Percentiles rank a stretch among this genome's conserved stretches.
phyloP scores from a whole-genome alignment of 1,140 invertebrate species.

The Apolygus lucorum region DNA sequence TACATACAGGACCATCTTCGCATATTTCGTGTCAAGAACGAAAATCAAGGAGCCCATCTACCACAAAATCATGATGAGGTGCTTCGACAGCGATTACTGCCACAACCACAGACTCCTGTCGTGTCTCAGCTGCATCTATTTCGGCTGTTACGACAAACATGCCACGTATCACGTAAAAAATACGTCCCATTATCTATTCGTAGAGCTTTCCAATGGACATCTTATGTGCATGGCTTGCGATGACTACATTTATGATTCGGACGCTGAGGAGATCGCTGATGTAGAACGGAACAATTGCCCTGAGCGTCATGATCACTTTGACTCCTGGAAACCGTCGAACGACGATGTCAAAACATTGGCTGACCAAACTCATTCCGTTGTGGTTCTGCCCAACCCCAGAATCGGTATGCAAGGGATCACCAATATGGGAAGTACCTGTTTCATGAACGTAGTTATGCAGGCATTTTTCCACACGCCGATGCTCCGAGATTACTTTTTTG shows the following conservation, averaged over 20 bases:
- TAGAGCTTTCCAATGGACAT: constrained; percentile 81
- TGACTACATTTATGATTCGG: constrained; percentile 80
- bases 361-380: not conserved
- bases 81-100: constrained; percentile 20
- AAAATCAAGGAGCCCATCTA: not conserved
- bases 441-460: constrained; percentile 98
- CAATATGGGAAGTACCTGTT: constrained; percentile 97
- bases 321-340: constrained; percentile 16
- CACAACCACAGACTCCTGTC: constrained; percentile 35
- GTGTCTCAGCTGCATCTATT: constrained; percentile 84
- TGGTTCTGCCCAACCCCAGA: constrained; percentile 10
- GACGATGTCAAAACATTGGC: constrained; percentile 14
- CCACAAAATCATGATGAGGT: constrained; percentile 9
- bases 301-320: no score
- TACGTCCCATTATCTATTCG: constrained; percentile 40
- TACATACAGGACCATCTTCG: constrained; percentile 30
- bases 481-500: constrained; percentile 89
- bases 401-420: constrained; percentile 76
- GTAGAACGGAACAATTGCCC: constrained; percentile 54
- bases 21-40: not conserved
- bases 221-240: constrained; percentile 85
- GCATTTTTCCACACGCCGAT: constrained; percentile 90
- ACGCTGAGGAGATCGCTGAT: constrained; percentile 47
- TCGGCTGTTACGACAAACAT: constrained; percentile 85
- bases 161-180: constrained; percentile 44